Evolutionary conservation across 1,140 invertebrate species (phyloP).

Genomic region (Hyphantria cunea): DNA sequence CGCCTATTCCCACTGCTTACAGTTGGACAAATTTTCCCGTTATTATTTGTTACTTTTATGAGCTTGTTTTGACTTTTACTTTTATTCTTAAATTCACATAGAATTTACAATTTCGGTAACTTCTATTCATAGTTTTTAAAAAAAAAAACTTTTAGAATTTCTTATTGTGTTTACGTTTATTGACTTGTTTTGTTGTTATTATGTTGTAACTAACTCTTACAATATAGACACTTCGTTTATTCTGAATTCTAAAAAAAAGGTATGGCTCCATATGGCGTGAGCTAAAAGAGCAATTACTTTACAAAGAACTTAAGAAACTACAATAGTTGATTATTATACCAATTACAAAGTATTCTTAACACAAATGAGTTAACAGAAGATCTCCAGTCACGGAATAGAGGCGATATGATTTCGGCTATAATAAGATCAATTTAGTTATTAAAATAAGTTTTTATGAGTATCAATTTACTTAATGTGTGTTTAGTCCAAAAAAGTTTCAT

Average conservation of each 20-base stretch:
- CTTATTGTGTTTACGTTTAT: no score
- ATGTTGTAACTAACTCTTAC: no score
- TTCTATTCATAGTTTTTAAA: background rate
- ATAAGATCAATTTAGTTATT: constrained; percentile 19
- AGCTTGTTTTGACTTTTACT: constrained; percentile 3
- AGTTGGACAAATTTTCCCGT: constrained; percentile 31
- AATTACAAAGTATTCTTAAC: background rate
- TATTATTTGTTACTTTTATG: constrained; percentile 5
- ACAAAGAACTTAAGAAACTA: background rate
- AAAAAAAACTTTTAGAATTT: no score
- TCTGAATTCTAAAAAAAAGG: no score
- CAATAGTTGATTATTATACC: background rate
- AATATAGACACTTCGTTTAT: no score
- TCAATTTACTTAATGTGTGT: constrained; percentile 3
- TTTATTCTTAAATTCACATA: background rate
- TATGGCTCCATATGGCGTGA: background rate
- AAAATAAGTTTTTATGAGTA: constrained; percentile 15
- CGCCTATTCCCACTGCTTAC: constrained; percentile 36
- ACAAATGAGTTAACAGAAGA: background rate
- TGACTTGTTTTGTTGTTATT: background rate
- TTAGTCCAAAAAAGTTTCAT: no score
- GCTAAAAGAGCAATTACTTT: background rate
- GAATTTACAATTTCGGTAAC: constrained; percentile 1
- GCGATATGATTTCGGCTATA: constrained; percentile 1
- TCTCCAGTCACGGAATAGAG: constrained; percentile 1